Evolutionary conservation across 1,140 invertebrate genomes (phyloP).

Genomic region (Branchinecta lynchi): DNA sequence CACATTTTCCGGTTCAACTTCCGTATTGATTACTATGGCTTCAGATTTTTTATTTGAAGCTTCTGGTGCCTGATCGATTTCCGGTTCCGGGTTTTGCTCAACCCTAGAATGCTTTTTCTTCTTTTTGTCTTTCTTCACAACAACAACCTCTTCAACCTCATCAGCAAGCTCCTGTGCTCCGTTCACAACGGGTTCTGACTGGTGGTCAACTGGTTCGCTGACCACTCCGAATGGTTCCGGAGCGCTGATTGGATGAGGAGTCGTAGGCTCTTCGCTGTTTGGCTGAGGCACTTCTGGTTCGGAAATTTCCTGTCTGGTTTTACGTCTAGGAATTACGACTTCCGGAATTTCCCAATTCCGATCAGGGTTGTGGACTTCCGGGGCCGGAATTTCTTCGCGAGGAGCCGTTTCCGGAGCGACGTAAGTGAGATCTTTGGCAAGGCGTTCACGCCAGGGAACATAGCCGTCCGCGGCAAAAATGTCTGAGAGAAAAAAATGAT

Average conservation of each 20-base stretch:
- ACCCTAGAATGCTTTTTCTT: constrained; percentile 15
- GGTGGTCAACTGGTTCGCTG: background rate
- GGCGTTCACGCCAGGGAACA: constrained; percentile 5
- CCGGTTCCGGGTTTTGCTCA: constrained; percentile 1
- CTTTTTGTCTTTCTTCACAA: constrained; percentile 1
- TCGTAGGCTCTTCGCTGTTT: background rate
- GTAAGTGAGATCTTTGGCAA: background rate
- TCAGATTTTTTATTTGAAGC: background rate
- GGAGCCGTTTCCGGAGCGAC: background rate
- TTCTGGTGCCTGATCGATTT: background rate
- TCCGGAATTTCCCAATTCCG: background rate
- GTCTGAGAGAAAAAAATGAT: too few relatives aligned
- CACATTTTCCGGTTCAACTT: background rate
- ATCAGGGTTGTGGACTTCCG: background rate
- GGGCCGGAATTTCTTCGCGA: background rate
- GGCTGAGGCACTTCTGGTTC: background rate
- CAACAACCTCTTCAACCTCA: constrained; percentile 7
- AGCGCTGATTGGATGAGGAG: background rate
- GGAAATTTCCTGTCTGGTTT: background rate
- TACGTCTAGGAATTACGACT: background rate
- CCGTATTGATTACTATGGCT: constrained; percentile 7
- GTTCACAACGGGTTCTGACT: background rate
- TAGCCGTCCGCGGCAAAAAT: background rate
- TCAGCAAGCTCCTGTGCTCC: constrained; percentile 7
- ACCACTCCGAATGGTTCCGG: background rate